Conservation (phyloP, 2,888 invertebrate genomes). For the Pseudeuparius sepicola region DNA sequence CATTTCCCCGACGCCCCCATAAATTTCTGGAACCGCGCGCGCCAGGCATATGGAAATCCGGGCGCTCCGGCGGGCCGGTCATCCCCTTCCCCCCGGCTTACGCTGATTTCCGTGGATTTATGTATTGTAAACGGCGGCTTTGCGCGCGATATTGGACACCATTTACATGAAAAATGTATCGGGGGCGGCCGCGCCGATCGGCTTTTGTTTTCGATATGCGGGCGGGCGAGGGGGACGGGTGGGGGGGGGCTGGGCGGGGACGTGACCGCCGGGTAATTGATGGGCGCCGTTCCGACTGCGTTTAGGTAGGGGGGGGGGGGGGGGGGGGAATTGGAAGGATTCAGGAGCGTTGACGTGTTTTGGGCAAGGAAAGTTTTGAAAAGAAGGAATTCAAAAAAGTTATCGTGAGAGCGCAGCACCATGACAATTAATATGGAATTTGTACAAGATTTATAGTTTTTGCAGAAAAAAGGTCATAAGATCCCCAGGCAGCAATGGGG, state of each 20-base stretch:
- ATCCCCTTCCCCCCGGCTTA: constrained; percentile 15
- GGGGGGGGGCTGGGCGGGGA: constrained; percentile 25
- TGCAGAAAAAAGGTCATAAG: too few species aligned
- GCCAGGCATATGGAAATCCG: constrained; percentile 35
- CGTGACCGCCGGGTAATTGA: constrained; percentile 41
- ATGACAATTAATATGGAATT: too few species aligned
- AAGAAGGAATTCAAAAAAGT: too few species aligned
- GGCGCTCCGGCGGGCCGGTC: constrained; percentile 28
- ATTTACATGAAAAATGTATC: constrained; percentile 45
- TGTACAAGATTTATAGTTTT: too few species aligned
- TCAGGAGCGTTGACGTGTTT: too few species aligned
- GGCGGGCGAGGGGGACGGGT: too few species aligned
- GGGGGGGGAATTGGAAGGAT: constrained; percentile 12
- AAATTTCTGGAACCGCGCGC: too few species aligned
- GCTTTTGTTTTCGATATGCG: constrained; percentile 43
- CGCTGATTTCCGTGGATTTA: constrained; percentile 42
- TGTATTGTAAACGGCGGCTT: constrained; percentile 45
- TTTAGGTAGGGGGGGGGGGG: constrained; percentile 19
- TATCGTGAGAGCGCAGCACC: too few species aligned
- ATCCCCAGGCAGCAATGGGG: too few species aligned
- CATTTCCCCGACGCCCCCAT: too few species aligned
- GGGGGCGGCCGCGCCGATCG: constrained; percentile 40
- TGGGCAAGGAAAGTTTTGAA: too few species aligned
- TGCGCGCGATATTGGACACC: constrained; percentile 44
- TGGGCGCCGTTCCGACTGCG: constrained; percentile 34